phyloP scores from a whole-genome alignment of 1,140 invertebrate genomes.

The Dendroctonus valens region DNA sequence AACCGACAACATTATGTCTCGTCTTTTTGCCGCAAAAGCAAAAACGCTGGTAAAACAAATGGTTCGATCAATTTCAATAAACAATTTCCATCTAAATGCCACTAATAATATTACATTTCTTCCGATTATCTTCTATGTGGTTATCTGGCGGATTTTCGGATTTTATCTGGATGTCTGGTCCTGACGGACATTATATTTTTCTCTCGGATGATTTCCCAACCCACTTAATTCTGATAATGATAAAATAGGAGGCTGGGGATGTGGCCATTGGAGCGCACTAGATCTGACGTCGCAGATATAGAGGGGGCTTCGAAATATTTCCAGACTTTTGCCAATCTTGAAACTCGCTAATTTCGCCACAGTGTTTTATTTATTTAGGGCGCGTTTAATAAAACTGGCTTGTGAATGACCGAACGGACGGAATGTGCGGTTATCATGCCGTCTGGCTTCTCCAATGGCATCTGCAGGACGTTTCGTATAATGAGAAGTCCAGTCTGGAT shows the following conservation, averaged over 20 bases:
- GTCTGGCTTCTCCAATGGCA: slow-evolving; percentile 9
- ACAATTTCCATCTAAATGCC: neutral
- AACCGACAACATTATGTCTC: no score
- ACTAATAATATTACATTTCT: slow-evolving; percentile 15
- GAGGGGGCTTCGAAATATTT: slow-evolving; percentile 14
- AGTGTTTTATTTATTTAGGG: no score
- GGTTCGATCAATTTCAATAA: no score
- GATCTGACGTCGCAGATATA: slow-evolving; percentile 26
- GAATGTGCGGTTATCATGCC: slow-evolving; percentile 13
- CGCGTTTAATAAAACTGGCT: no score
- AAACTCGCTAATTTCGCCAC: no score
- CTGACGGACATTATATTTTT: slow-evolving; percentile 32
- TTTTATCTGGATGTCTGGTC: slow-evolving; percentile 32
- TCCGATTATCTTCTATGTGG: slow-evolving; percentile 17
- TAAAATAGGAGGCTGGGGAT: slow-evolving; percentile 23
- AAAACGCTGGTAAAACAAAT: no score
- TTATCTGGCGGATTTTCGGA: slow-evolving; percentile 30
- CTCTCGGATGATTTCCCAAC: slow-evolving; percentile 33
- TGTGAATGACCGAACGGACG: no score
- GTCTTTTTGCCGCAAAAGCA: no score
- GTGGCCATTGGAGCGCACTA: slow-evolving; percentile 25
- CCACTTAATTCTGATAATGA: slow-evolving; percentile 34
- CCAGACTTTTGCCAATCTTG: neutral
- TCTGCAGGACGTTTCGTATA: slow-evolving; percentile 16
- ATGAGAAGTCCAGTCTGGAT: slow-evolving; percentile 11